phyloP scores from a whole-genome alignment of 2,888 invertebrate genomes.

The Amphipyra tragopoginis region DNA sequence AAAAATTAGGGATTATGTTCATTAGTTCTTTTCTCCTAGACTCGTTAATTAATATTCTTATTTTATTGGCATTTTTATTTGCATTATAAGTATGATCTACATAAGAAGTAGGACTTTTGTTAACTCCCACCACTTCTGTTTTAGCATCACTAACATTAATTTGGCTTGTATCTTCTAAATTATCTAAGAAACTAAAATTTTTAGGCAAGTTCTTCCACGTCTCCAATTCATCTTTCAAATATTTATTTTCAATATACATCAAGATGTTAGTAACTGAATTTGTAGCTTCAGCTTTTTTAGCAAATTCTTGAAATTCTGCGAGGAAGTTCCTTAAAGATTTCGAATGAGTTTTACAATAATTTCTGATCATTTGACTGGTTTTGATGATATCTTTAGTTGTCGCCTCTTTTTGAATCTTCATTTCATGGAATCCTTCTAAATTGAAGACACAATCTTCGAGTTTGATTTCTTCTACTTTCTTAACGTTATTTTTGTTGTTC shows the following conservation, averaged over 20 bases:
- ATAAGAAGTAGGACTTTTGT: conserved; percentile 1
- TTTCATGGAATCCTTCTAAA: conserved; percentile 64
- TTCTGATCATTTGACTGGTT: conserved; percentile 71
- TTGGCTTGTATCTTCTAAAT: conserved; percentile 1
- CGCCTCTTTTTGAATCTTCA: conserved; percentile 59
- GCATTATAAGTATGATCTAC: conserved; percentile 15
- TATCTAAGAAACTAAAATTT: conserved; percentile 61
- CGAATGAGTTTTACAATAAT: conserved; percentile 66
- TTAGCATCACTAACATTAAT: not conserved
- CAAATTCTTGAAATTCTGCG: conserved; percentile 66
- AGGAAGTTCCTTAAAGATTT: conserved; percentile 66
- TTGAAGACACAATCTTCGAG: conserved; percentile 64
- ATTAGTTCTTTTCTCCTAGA: conserved; percentile 35
- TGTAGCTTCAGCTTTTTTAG: conserved; percentile 59
- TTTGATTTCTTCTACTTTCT: conserved; percentile 53
- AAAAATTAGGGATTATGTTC: conserved; percentile 21
- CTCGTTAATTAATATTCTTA: conserved; percentile 45
- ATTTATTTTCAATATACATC: conserved; percentile 69
- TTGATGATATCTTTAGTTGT: conserved; percentile 67
- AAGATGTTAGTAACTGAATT: conserved; percentile 68
- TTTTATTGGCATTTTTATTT: conserved; percentile 31
- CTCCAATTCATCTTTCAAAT: conserved; percentile 68
- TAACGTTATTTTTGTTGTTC: conserved; percentile 54
- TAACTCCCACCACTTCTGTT: not conserved
- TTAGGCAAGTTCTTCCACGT: conserved; percentile 63